phyloP scores from a whole-genome alignment of 2,113 vertebrate species.

The Ictalurus furcatus region DNA sequence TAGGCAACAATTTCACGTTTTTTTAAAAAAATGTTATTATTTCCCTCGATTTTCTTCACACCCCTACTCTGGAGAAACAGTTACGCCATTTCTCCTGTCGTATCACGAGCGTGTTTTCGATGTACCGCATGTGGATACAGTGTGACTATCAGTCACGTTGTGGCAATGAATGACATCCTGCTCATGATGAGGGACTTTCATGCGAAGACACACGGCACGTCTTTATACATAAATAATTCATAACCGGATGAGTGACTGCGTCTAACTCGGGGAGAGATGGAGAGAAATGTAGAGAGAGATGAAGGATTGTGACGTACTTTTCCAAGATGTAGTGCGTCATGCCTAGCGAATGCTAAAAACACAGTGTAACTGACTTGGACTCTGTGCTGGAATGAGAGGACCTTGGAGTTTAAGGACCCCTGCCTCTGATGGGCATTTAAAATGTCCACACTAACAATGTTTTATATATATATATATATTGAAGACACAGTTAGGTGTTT shows the following conservation, averaged over 20 bases:
- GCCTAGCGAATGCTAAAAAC: background rate
- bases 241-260: background rate
- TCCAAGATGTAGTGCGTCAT: background rate
- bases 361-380: background rate
- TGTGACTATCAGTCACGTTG: background rate
- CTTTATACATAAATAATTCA: conserved; percentile 10
- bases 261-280: background rate
- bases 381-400: background rate
- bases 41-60: no score
- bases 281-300: background rate
- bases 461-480: no score
- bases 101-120: background rate
- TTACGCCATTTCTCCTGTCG: background rate
- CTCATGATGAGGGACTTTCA: background rate
- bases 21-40: no score
- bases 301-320: background rate
- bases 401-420: background rate
- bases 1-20: no score
- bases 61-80: no score
- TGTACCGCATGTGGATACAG: background rate
- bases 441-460: background rate
- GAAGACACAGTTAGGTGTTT: no score
- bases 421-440: background rate
- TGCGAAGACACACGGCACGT: background rate
- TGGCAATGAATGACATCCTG: background rate